Evolutionary conservation across 2,113 vertebrate genomes (phyloP).

Genomic region (Cavia aperea): DNA sequence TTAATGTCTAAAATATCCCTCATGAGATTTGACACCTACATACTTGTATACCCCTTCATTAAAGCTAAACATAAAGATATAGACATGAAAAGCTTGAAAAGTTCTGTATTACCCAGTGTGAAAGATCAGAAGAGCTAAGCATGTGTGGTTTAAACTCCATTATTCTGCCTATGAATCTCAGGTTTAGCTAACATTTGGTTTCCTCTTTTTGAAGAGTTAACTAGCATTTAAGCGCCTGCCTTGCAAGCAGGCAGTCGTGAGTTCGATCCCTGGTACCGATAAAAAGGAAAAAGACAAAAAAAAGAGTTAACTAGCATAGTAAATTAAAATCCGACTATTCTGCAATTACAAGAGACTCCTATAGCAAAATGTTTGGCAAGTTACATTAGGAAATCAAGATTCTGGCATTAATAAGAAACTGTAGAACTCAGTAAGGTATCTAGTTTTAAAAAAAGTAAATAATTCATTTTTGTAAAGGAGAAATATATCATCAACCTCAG

Average conservation of each 20-base stretch:
- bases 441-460: constrained; percentile 10
- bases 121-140: constrained; percentile 1
- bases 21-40: background rate
- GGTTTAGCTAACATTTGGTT: constrained; percentile 1
- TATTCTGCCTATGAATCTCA: background rate
- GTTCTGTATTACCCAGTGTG: background rate
- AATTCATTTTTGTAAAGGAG: constrained; percentile 35
- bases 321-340: background rate
- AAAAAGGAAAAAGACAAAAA: no score
- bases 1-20: background rate
- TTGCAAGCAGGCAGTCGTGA: no score
- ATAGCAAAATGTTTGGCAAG: background rate
- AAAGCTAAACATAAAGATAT: constrained; percentile 30
- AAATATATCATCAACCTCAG: constrained; percentile 31
- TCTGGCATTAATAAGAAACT: constrained; percentile 25
- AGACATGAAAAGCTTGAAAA: background rate
- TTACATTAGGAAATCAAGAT: background rate
- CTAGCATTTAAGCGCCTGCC: no score
- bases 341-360: background rate
- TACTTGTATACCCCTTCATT: background rate
- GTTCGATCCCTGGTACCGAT: no score
- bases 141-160: background rate
- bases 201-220: background rate
- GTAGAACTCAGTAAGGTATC: constrained; percentile 14
- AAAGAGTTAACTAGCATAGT: background rate